Evolutionary conservation across 2,888 invertebrate genomes (phyloP).

Genomic region (Tetragnatha montana): DNA sequence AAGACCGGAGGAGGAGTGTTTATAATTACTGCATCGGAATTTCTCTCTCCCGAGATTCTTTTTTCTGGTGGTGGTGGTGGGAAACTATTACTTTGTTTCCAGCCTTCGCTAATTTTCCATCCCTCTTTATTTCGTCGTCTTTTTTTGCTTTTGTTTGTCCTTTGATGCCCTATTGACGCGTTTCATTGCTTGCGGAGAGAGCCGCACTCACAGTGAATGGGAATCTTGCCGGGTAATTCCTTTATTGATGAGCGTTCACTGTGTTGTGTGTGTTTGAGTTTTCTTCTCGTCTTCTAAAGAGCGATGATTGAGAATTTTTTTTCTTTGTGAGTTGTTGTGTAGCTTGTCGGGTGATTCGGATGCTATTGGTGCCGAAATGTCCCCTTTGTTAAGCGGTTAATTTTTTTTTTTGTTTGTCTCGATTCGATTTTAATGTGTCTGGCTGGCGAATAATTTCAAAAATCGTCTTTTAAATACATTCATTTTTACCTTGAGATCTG

Average conservation of each 20-base stretch:
- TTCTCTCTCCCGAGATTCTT: conserved; percentile 20
- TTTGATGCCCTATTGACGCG: background rate
- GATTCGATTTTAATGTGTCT: too few relatives aligned
- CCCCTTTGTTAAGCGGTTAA: too few relatives aligned
- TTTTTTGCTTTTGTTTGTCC: conserved; percentile 18
- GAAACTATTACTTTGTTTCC: conserved; percentile 16
- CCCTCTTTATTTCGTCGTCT: background rate
- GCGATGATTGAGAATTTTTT: too few relatives aligned
- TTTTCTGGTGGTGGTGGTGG: background rate
- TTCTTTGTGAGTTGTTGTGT: too few relatives aligned
- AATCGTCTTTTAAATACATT: too few relatives aligned
- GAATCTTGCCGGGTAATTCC: background rate
- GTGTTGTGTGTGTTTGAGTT: background rate
- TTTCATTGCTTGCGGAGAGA: conserved; percentile 12
- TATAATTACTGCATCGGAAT: conserved; percentile 24
- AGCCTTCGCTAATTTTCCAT: background rate
- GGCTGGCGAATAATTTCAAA: too few relatives aligned
- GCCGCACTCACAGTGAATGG: background rate
- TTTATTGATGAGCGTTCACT: background rate
- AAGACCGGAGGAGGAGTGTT: background rate
- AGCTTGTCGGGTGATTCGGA: too few relatives aligned
- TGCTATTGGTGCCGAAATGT: too few relatives aligned
- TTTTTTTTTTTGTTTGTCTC: too few relatives aligned
- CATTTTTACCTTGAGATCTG: too few relatives aligned
- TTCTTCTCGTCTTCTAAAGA: background rate